Evolutionary conservation across 2,888 invertebrate genomes (phyloP), one percentile per base, ranked within the genome.

Genomic region (Melanotus villosus): DNA sequence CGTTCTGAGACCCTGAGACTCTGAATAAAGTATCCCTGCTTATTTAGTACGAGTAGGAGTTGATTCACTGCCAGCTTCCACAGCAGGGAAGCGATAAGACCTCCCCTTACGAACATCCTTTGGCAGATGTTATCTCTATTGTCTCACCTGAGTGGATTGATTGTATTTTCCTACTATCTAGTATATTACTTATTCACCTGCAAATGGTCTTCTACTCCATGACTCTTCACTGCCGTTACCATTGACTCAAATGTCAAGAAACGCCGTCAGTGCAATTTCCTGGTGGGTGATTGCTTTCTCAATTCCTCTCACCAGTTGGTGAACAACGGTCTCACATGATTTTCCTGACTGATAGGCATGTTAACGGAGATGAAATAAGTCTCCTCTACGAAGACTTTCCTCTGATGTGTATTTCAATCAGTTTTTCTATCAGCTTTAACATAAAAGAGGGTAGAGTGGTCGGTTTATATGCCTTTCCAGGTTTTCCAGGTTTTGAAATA

Each of bases 291-390:
- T 30, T 12, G 26, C 16, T 9, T 12, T 9, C 7, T 54, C 19
- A 2, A 34, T n/a, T 34, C 54, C 18, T 7, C 18, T 10, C 12
- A 12, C 54, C 2, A 54, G 23, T 14, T 54, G 16, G 34, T 32
- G 54, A n/a, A 54, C 16, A 34, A 32, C 54, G 9, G 34, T 5
- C 16, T 52, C 52, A 10, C 54, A 54, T 30, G 47, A 47, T 47
- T 47, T 23, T 4, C 54, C 54, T 7, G 34, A n/a, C 32, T 32
- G 54, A 12, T 34, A 54, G 4, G 54, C 54, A 54, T 32, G 19
- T 52, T 52, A 26, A 30, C 26, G 1, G 23, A 6, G 52, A 12
- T 52, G 30, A 30, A 52, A 30, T 12, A 30, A 12, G 30, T n/a
- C n/a, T 21, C n/a, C 19, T 21, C 1, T 3, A 9, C 2, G 21